phyloP scores from a whole-genome alignment of 2,797 vertebrate species.

The Sebastes hubbsi region DNA sequence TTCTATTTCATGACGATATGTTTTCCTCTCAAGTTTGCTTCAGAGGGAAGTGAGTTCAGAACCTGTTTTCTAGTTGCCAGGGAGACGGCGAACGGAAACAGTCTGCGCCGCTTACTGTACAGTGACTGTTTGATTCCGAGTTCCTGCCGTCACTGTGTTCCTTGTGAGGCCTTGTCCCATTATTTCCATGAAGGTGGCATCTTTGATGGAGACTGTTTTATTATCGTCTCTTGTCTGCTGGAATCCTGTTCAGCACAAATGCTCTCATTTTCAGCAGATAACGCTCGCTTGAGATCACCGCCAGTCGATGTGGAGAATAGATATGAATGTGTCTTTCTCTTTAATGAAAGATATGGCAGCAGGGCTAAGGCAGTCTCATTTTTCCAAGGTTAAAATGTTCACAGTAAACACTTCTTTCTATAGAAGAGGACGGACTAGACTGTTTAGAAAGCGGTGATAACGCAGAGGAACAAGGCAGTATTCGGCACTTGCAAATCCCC shows the following conservation, averaged over 20 bases:
- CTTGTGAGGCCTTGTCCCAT: constrained; percentile 23
- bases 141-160: neutral
- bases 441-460: constrained; percentile 11
- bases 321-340: neutral
- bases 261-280: constrained; percentile 8
- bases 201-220: constrained; percentile 43
- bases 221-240: constrained; percentile 33
- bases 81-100: constrained; percentile 25
- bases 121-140: constrained; percentile 28
- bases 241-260: constrained; percentile 26
- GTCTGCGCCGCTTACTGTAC: constrained; percentile 1
- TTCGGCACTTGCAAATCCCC: constrained; percentile 21
- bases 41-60: constrained; percentile 33
- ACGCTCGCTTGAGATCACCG: constrained; percentile 15
- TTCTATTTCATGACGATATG: neutral
- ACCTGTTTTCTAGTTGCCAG: constrained; percentile 53
- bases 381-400: constrained; percentile 4
- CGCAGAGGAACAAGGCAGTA: constrained; percentile 17
- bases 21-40: constrained; percentile 48
- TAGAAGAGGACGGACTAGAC: neutral
- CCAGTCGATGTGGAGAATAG: neutral
- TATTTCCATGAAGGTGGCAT: constrained; percentile 25
- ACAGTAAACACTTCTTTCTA: neutral
- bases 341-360: constrained; percentile 26
- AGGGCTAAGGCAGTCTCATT: neutral